These are phyloP conservation scores for Paguma larvata DNA, from an alignment of 2,797 vertebrate genomes.

Conservation along the genomic window DNA sequence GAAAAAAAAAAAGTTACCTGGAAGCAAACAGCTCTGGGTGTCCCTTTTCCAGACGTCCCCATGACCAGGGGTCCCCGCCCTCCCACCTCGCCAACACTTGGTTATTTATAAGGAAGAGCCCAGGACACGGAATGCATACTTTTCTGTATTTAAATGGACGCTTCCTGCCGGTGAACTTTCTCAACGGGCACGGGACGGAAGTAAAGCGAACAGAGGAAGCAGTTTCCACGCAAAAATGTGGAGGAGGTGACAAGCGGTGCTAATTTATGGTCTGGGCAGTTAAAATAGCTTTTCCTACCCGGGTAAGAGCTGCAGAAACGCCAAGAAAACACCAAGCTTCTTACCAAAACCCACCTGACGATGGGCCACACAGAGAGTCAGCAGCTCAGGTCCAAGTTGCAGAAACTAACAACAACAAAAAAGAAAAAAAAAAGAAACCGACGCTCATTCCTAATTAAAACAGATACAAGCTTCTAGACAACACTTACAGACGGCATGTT, in stretches of 20 bases:
- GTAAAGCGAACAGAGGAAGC: neutral
- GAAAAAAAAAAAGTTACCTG: neutral
- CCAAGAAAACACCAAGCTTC: rapidly evolving
- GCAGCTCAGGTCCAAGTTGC: neutral
- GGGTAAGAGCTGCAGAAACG: neutral
- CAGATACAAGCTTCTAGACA: neutral
- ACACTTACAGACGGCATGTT: neutral
- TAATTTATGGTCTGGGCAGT: neutral
- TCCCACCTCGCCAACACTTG: rapidly evolving
- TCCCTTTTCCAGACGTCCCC: neutral
- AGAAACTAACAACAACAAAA: neutral
- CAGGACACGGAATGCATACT: rapidly evolving
- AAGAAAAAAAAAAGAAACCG: neutral
- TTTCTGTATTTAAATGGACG: neutral
- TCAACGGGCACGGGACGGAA: neutral
- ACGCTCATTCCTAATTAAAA: neutral
- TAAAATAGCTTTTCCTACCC: neutral
- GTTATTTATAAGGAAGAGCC: neutral
- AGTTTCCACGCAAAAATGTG: rapidly evolving
- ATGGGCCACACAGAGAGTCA: rapidly evolving
- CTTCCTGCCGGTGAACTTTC: neutral
- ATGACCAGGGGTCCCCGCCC: rapidly evolving
- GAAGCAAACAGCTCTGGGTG: neutral
- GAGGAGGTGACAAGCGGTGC: neutral
- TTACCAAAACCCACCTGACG: rapidly evolving